Evolutionary conservation across 1,140 invertebrate genomes (phyloP).

Genomic region (Mya arenaria): DNA sequence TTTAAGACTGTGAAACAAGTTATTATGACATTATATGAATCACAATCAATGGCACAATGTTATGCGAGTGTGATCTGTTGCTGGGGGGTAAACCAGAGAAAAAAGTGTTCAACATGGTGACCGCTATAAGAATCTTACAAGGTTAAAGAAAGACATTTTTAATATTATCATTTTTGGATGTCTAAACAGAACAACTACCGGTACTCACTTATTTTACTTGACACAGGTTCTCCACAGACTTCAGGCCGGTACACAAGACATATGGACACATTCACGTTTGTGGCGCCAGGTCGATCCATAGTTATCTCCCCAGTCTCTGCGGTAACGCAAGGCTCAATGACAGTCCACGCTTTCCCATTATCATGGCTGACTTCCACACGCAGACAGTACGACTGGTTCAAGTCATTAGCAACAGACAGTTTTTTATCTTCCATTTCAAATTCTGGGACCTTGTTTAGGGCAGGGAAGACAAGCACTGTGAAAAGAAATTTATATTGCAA

Average conservation of each 20-base stretch:
- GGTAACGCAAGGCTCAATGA: constrained; percentile 48
- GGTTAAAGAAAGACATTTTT: no score
- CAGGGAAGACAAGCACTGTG: constrained; percentile 58
- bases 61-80: no score
- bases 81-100: no score
- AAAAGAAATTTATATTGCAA: background rate
- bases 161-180: no score
- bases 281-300: constrained; percentile 49
- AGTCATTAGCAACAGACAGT: constrained; percentile 37
- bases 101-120: no score
- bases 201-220: constrained; percentile 62
- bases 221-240: constrained; percentile 64
- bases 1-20: no score
- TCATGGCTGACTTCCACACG: constrained; percentile 47
- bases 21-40: no score
- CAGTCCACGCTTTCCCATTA: constrained; percentile 45
- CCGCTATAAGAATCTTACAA: no score
- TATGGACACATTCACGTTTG: constrained; percentile 66
- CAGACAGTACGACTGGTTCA: constrained; percentile 57
- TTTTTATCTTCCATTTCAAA: constrained; percentile 44
- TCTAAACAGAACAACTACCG: no score
- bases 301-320: constrained; percentile 46
- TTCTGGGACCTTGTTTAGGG: constrained; percentile 37
- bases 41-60: no score
- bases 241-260: constrained; percentile 66